Conservation (phyloP, 2,888 invertebrate species). For the Micoletzkya japonica region DNA sequence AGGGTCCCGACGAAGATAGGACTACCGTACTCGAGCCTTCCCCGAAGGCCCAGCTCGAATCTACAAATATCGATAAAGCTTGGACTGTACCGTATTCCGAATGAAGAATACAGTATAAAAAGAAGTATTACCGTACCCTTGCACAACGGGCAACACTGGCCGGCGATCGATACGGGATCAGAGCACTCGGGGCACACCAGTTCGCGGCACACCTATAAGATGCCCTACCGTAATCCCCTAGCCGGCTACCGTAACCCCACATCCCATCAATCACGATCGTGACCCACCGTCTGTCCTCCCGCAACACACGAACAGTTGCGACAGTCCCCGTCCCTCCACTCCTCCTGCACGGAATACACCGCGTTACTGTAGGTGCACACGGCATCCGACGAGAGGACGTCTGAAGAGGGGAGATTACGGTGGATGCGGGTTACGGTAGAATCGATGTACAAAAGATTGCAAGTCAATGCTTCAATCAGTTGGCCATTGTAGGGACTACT, state of each 20-base stretch:
- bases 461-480: too few relatives aligned
- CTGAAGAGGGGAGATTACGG: too few relatives aligned
- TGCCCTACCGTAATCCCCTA: too few relatives aligned
- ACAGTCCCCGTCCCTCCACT: slow-evolving; percentile 54
- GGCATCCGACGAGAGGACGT: slow-evolving; percentile 45
- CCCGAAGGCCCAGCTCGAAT: slow-evolving; percentile 29
- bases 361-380: slow-evolving; percentile 52
- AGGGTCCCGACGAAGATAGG: slow-evolving; percentile 30
- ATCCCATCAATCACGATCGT: background rate
- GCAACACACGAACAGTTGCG: slow-evolving; percentile 55
- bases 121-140: slow-evolving; percentile 57
- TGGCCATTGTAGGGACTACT: too few relatives aligned
- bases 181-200: slow-evolving; percentile 54
- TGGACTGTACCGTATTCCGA: background rate
- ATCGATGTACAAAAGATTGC: too few relatives aligned
- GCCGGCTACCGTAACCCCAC: background rate
- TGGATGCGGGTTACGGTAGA: too few relatives aligned
- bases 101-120: background rate
- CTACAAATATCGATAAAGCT: background rate
- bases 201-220: slow-evolving; percentile 45
- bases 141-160: slow-evolving; percentile 69
- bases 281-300: slow-evolving; percentile 47
- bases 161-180: slow-evolving; percentile 65
- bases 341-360: slow-evolving; percentile 52
- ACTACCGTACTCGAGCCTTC: slow-evolving; percentile 27